Evolutionary conservation across 2,113 vertebrate genomes (phyloP).

Genomic region (Psophia crepitans): DNA sequence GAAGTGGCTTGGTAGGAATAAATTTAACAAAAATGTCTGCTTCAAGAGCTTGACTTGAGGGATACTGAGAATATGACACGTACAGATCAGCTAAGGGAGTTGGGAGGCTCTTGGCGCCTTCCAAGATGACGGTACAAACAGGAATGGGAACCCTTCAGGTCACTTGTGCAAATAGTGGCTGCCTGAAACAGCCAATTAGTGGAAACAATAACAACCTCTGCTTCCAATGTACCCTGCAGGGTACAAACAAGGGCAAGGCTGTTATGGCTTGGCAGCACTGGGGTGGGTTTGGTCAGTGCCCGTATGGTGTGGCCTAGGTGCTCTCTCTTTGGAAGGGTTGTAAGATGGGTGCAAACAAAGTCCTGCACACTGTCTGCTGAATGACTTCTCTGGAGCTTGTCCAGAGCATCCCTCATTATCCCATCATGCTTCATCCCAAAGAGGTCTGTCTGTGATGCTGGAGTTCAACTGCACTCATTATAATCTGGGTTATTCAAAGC

Average conservation of each 20-base stretch:
- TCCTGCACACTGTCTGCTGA: neutral
- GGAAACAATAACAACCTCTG: neutral
- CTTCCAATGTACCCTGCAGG: neutral
- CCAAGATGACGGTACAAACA: neutral
- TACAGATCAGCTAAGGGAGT: neutral
- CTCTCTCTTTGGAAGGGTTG: neutral
- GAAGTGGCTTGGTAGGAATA: neutral
- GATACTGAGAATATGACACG: neutral
- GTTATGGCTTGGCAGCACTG: neutral
- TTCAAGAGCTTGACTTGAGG: neutral
- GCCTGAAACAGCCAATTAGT: neutral
- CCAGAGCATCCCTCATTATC: neutral
- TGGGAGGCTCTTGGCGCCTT: neutral
- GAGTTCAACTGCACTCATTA: neutral
- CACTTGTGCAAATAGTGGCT: neutral
- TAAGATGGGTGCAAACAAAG: neutral
- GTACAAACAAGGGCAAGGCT: neutral
- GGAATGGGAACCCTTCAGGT: neutral
- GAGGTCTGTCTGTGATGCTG: neutral
- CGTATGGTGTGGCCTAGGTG: accelerated
- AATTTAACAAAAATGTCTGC: neutral
- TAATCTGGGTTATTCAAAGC: neutral
- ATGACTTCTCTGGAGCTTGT: neutral
- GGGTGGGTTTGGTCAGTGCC: neutral
- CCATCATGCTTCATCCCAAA: neutral